Evolutionary conservation across 2,888 invertebrate genomes (phyloP).

Genomic region (Andrena bicolor): DNA sequence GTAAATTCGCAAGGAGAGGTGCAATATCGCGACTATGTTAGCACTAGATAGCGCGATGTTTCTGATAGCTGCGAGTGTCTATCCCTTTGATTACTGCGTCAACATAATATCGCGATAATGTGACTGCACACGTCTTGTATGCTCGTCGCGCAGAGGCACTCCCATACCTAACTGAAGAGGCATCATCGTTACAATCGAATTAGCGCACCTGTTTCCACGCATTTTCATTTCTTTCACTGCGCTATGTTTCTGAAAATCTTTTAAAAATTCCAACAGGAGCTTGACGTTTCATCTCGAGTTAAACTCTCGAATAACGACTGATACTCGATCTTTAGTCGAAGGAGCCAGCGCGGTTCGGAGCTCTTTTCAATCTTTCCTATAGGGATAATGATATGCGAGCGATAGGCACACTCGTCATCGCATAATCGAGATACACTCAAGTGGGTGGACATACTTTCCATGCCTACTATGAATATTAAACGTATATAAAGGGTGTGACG

Average conservation of each 20-base stretch:
- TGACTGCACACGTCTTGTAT: slow-evolving; percentile 1
- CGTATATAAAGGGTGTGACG: slow-evolving; percentile 13
- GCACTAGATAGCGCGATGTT: slow-evolving; percentile 21
- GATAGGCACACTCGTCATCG: slow-evolving; percentile 20
- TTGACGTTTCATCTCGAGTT: not conserved
- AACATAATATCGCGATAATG: slow-evolving; percentile 17
- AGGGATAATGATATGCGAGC: slow-evolving; percentile 21
- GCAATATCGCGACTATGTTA: slow-evolving; percentile 32
- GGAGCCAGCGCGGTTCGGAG: not conserved
- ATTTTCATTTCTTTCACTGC: not conserved
- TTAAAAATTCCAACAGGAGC: not conserved
- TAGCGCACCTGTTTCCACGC: not conserved
- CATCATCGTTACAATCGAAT: slow-evolving; percentile 9
- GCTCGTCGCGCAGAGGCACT: slow-evolving; percentile 20
- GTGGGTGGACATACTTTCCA: slow-evolving; percentile 7
- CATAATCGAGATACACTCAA: slow-evolving; percentile 21
- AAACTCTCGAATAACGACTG: not conserved
- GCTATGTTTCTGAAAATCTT: not conserved
- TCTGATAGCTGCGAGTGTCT: not conserved
- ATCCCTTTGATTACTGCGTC: slow-evolving; percentile 17
- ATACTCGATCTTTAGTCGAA: not conserved
- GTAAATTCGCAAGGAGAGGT: too few relatives aligned
- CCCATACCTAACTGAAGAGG: not conserved
- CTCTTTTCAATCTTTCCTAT: not conserved
- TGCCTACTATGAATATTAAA: slow-evolving; percentile 7